Conservation (phyloP, 2,797 vertebrate species). For the Mormyrops boulengeri region DNA sequence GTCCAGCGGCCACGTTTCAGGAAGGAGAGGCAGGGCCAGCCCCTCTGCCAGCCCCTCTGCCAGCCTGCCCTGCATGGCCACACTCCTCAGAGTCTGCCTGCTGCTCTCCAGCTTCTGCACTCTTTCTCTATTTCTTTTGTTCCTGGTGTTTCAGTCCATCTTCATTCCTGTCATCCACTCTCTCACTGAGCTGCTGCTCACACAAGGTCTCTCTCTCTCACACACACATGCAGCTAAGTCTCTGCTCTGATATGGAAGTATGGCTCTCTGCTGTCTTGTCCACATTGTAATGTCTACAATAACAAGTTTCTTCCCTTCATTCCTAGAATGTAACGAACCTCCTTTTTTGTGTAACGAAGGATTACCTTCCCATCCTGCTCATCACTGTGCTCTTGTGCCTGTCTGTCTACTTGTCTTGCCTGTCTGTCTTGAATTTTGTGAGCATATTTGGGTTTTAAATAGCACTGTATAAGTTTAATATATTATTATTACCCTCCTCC, state of each 20-base stretch:
- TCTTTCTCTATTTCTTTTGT: not conserved
- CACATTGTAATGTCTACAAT: not conserved
- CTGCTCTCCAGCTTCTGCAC: not conserved
- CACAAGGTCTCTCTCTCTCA: not conserved
- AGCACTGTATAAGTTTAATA: not conserved
- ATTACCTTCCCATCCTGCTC: not conserved
- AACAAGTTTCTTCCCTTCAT: not conserved
- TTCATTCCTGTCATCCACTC: not conserved
- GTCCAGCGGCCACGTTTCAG: slow-evolving; percentile 69
- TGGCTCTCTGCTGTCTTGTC: not conserved
- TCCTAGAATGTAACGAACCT: not conserved
- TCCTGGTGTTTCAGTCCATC: not conserved
- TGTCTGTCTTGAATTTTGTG: not conserved
- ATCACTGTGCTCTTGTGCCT: not conserved
- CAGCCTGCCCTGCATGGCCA: slow-evolving; percentile 47
- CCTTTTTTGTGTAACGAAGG: not conserved
- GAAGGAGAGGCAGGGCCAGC: slow-evolving; percentile 50
- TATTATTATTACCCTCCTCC: not conserved
- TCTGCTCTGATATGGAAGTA: not conserved
- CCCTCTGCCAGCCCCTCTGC: slow-evolving; percentile 53
- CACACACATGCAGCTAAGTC: not conserved
- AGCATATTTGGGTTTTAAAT: not conserved
- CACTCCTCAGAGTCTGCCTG: not conserved
- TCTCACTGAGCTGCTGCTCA: not conserved
- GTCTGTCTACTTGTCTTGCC: not conserved